These are phyloP conservation scores for Piezodorus guildinii DNA, from an alignment of 1,140 invertebrate genomes.

Conservation along the genomic window DNA sequence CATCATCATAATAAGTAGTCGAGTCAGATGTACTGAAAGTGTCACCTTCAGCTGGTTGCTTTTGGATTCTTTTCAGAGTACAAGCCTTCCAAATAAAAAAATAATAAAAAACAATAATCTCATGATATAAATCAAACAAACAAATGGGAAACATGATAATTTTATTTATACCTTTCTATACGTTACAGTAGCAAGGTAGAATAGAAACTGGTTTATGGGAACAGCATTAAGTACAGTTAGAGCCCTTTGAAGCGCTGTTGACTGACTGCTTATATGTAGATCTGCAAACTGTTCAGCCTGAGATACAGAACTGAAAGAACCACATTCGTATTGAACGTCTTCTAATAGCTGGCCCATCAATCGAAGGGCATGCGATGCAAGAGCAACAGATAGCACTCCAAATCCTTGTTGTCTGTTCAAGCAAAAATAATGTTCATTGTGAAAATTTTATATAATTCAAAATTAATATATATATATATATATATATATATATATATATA, in stretches of 20 bases:
- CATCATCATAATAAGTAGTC: slow-evolving; percentile 80
- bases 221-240: slow-evolving; percentile 49
- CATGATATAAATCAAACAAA: not conserved
- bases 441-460: not conserved
- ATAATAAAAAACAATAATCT: not conserved
- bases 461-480: too few relatives aligned
- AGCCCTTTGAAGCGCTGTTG: slow-evolving; percentile 53
- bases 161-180: slow-evolving; percentile 59
- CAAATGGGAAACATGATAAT: not conserved
- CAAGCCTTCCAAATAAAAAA: slow-evolving; percentile 47
- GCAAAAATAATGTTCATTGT: not conserved
- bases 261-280: slow-evolving; percentile 45
- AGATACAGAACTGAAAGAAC: slow-evolving; percentile 13
- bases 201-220: slow-evolving; percentile 63
- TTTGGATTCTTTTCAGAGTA: slow-evolving; percentile 66
- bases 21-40: slow-evolving; percentile 78
- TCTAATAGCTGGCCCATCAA: slow-evolving; percentile 52
- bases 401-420: slow-evolving; percentile 56
- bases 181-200: slow-evolving; percentile 74
- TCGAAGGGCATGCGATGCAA: slow-evolving; percentile 59
- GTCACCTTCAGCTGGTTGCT: slow-evolving; percentile 63
- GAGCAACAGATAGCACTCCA: slow-evolving; percentile 66
- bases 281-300: slow-evolving; percentile 40
- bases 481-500: too few relatives aligned
- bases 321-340: slow-evolving; percentile 49